phyloP scores from a whole-genome alignment of 2,888 invertebrate genomes.

The Eubasilissa splendida region DNA sequence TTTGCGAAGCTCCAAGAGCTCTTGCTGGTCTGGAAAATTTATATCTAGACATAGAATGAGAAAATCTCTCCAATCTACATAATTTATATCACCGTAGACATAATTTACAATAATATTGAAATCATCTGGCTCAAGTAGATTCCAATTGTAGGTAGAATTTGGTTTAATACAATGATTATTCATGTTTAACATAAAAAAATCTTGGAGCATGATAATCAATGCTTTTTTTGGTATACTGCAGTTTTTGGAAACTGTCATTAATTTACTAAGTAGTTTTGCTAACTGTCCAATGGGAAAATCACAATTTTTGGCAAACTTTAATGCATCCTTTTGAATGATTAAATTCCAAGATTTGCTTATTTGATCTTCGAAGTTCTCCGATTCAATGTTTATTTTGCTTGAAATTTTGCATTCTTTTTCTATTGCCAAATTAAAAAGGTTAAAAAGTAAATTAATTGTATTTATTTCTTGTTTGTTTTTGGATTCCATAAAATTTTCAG shows the following conservation, averaged over 20 bases:
- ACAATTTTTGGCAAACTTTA: slow-evolving; percentile 50
- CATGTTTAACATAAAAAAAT: slow-evolving; percentile 68
- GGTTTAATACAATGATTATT: slow-evolving; percentile 64
- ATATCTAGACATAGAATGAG: slow-evolving; percentile 74
- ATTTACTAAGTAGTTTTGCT: slow-evolving; percentile 64
- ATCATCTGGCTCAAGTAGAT: slow-evolving; percentile 66
- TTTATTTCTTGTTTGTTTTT: slow-evolving; percentile 68
- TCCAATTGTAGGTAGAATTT: slow-evolving; percentile 67
- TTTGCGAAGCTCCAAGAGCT: slow-evolving; percentile 70
- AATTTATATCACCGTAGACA: slow-evolving; percentile 73
- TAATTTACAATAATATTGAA: slow-evolving; percentile 66
- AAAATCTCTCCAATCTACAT: slow-evolving; percentile 79
- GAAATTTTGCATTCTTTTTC: slow-evolving; percentile 69
- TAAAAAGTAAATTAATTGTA: slow-evolving; percentile 70
- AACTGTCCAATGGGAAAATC: slow-evolving; percentile 67
- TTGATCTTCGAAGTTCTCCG: slow-evolving; percentile 65
- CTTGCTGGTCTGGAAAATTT: slow-evolving; percentile 71
- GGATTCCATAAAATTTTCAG: slow-evolving; percentile 68
- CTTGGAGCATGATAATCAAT: slow-evolving; percentile 71
- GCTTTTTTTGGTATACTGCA: slow-evolving; percentile 65
- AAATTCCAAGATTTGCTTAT: slow-evolving; percentile 11
- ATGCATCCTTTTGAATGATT: slow-evolving; percentile 63
- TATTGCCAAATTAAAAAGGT: slow-evolving; percentile 66
- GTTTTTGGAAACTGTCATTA: slow-evolving; percentile 60
- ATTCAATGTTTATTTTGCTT: slow-evolving; percentile 68